A percentile compares a stretch with the other conserved stretches of the same genome.
These are phyloP conservation scores for Elysia crispata DNA, from an alignment of 2,888 invertebrate species.

Conservation along the genomic window DNA sequence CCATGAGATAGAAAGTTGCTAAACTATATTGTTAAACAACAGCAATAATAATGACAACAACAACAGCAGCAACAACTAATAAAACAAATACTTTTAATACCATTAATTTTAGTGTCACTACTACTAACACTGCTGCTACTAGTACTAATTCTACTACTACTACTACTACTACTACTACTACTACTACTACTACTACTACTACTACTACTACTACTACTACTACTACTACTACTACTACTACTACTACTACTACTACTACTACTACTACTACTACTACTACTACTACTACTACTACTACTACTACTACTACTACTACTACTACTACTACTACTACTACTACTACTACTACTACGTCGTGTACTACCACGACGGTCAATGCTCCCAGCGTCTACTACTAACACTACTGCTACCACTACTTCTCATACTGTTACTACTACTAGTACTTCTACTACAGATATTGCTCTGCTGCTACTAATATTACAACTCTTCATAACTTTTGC, in stretches of 20 bases:
- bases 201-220: neutral
- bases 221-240: neutral
- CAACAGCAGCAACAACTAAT: too few relatives aligned
- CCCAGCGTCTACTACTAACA: neutral
- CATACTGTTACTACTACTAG: neutral
- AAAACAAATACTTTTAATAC: too few relatives aligned
- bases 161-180: too few relatives aligned
- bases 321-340: slow-evolving; percentile 13
- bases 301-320: slow-evolving; percentile 17
- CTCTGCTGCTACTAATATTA: neutral
- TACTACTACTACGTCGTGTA: neutral
- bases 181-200: slow-evolving; percentile 4
- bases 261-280: slow-evolving; percentile 6
- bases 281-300: slow-evolving; percentile 17
- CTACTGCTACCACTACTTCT: neutral
- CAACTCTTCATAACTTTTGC: neutral
- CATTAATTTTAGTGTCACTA: too few relatives aligned
- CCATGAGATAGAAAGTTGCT: too few relatives aligned
- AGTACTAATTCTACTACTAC: too few relatives aligned
- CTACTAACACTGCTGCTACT: too few relatives aligned
- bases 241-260: too few relatives aligned
- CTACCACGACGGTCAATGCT: neutral
- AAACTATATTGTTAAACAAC: too few relatives aligned
- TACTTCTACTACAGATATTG: neutral
- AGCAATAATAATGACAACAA: too few relatives aligned